These are phyloP conservation scores for Holcopasites calliopsidis DNA, from an alignment of 1,140 invertebrate species.

Conservation along the genomic window DNA sequence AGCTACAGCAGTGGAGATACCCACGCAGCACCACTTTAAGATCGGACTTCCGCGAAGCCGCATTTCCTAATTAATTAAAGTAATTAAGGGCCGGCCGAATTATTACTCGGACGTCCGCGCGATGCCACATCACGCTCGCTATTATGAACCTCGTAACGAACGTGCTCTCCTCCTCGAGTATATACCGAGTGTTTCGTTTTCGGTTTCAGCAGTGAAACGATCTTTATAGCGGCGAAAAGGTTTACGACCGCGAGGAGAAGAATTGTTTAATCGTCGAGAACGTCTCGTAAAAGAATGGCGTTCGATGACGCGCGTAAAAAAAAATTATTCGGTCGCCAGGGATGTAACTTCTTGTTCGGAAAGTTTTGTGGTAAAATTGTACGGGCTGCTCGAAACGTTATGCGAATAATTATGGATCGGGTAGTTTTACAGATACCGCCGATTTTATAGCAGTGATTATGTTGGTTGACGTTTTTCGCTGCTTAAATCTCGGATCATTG, in stretches of 20 bases:
- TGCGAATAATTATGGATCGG: too few species aligned
- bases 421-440: too few species aligned
- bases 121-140: slow-evolving; percentile 64
- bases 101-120: slow-evolving; percentile 70
- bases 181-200: background rate
- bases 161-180: slow-evolving; percentile 48
- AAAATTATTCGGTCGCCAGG: background rate
- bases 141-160: slow-evolving; percentile 73
- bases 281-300: background rate
- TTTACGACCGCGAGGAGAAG: background rate
- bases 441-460: too few species aligned
- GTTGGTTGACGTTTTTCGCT: too few species aligned
- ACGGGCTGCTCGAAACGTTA: too few species aligned
- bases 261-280: background rate
- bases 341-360: background rate
- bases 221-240: background rate
- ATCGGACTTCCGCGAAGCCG: slow-evolving; percentile 74
- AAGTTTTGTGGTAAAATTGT: background rate
- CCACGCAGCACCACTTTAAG: slow-evolving; percentile 68
- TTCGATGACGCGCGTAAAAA: background rate
- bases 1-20: slow-evolving; percentile 52
- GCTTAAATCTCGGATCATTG: too few species aligned
- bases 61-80: slow-evolving; percentile 77
- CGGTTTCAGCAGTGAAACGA: too few species aligned
- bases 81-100: slow-evolving; percentile 75